Evolutionary conservation across 23 tunicate genomes (phyloP), one percentile per base, ranked within the genome.

Genomic region (Halocynthia aurantium): DNA sequence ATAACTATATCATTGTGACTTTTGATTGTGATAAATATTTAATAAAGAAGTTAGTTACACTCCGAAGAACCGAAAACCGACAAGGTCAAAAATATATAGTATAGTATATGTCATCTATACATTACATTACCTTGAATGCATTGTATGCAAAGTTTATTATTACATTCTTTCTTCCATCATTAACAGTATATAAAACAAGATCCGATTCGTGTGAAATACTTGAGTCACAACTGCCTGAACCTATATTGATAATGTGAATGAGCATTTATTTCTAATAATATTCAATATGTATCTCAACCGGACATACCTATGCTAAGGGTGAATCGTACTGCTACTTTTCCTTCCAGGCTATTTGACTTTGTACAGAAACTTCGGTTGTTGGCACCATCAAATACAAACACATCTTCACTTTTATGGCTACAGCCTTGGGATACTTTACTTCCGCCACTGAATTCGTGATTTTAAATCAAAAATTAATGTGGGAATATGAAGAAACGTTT

Each of bases 281-380:
- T 58, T 58, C 17, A 4, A 13, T 15, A 58, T 57, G 12, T 57
- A 12, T 58, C 4, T 58, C 17, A 13, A 58, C 15, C 63, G 8
- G 44, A 65, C 93, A 58, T 50, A 81, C 93, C 93, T 20, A 82
- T 87, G 75, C 84, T 87, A 7, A 87, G 68, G 6, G 53, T 54
- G 61, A 82, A 82, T 6, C 63, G 18, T 6, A 75, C 82, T 7
- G 93, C 93, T 5, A 75, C 60, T 55, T 62, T 77, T 20, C 40
- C 71, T 50, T 19, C 11, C 8, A 87, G 70, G 52, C 81, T 64
- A 49, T 76, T 75, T 13, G 69, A 52, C 5, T 56, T 77, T 6
- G 93, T 82, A 61, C 93, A 87, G 70, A 83, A 71, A 20, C 13
- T 71, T 50, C 93, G 71, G 10, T 61, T 8, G 8, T 86, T 86